Conservation (phyloP, 2,797 vertebrate species). For the Pangasius larnaudii region DNA sequence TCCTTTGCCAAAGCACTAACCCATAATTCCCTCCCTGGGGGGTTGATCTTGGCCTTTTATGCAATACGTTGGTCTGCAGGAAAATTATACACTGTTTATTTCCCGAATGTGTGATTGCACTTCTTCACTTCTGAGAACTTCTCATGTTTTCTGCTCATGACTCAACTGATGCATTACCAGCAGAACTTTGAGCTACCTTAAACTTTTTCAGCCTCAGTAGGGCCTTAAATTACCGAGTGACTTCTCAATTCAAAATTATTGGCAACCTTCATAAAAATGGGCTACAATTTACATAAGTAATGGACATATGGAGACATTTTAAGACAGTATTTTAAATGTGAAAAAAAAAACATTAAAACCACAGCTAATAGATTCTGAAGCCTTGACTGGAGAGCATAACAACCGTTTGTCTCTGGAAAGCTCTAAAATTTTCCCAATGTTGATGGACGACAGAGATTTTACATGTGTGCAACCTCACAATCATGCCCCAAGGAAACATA, state of each 20-base stretch:
- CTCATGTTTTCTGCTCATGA: slow-evolving; percentile 33
- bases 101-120: slow-evolving; percentile 40
- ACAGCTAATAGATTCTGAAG: neutral
- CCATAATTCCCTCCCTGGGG: slow-evolving; percentile 53
- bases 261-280: neutral
- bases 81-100: slow-evolving; percentile 44
- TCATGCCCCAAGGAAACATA: neutral
- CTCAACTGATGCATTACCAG: slow-evolving; percentile 27
- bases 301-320: neutral
- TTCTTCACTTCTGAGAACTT: slow-evolving; percentile 34
- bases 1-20: slow-evolving; percentile 55
- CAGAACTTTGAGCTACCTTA: slow-evolving; percentile 7
- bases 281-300: neutral
- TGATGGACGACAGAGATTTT: neutral
- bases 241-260: neutral
- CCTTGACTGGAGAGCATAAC: neutral
- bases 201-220: neutral
- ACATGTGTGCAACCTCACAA: neutral
- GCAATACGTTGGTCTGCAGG: slow-evolving; percentile 41
- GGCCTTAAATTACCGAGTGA: neutral
- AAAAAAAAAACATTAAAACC: neutral
- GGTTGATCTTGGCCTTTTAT: slow-evolving; percentile 51
- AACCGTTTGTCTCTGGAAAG: neutral
- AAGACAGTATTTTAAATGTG: neutral
- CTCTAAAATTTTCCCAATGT: neutral